Percentiles rank a stretch among this genome's conserved stretches.
These are phyloP conservation scores for Lasioglossum pauxillum DNA, from an alignment of 2,888 invertebrate species.

Conservation along the genomic window DNA sequence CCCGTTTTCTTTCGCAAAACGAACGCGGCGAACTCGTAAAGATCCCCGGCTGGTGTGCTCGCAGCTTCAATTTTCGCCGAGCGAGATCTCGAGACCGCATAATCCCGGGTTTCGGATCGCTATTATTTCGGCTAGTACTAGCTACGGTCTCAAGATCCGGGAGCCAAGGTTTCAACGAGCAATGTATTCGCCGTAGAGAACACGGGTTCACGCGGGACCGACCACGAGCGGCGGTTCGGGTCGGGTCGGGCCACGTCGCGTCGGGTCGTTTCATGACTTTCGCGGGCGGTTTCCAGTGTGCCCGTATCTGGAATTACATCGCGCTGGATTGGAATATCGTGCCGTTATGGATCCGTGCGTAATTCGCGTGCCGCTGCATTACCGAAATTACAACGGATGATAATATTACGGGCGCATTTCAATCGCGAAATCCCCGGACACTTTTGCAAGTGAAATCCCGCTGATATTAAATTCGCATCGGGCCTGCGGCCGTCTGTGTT, in stretches of 20 bases:
- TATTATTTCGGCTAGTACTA: background rate
- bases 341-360: slow-evolving; percentile 60
- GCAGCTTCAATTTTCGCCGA: background rate
- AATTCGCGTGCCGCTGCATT: slow-evolving; percentile 59
- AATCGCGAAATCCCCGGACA: slow-evolving; percentile 70
- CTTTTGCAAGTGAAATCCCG: slow-evolving; percentile 67
- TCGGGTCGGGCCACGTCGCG: background rate
- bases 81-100: background rate
- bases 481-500: slow-evolving; percentile 54
- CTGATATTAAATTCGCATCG: slow-evolving; percentile 63
- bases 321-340: slow-evolving; percentile 33
- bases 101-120: background rate
- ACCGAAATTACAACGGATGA: slow-evolving; percentile 68
- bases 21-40: background rate
- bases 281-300: slow-evolving; percentile 10
- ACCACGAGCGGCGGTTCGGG: background rate
- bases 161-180: slow-evolving; percentile 1
- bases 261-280: slow-evolving; percentile 37
- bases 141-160: background rate
- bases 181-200: background rate
- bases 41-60: background rate
- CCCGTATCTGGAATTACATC: slow-evolving; percentile 50
- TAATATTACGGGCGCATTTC: slow-evolving; percentile 65
- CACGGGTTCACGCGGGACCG: background rate
- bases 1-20: background rate